Conservation (phyloP, 1,140 invertebrate species). For the Drosophila leontia region DNA sequence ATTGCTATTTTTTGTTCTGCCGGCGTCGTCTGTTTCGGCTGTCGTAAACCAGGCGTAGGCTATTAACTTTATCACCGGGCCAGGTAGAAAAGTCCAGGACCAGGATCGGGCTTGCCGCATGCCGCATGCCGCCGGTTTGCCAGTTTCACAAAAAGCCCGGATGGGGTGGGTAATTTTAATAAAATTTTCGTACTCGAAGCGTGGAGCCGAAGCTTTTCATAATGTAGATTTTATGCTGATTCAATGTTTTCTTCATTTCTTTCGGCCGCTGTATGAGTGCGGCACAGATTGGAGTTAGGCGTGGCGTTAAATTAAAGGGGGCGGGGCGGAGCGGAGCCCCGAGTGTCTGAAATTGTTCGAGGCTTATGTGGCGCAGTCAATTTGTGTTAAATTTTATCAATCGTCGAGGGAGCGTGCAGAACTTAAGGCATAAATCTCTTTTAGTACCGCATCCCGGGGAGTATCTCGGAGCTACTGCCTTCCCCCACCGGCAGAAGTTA, state of each 20-base stretch:
- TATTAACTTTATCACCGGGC: slow-evolving; percentile 63
- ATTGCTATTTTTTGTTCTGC: slow-evolving; percentile 32
- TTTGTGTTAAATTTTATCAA: slow-evolving; percentile 56
- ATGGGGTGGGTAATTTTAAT: slow-evolving; percentile 56
- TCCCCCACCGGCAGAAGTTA: slow-evolving; percentile 39
- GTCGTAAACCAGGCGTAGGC: slow-evolving; percentile 67
- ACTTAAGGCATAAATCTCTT: slow-evolving; percentile 57
- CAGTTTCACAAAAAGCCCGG: slow-evolving; percentile 30
- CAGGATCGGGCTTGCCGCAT: slow-evolving; percentile 28
- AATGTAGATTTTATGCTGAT: slow-evolving; percentile 69
- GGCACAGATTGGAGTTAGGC: slow-evolving; percentile 57
- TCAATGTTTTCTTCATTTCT: slow-evolving; percentile 58
- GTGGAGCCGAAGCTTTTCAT: slow-evolving; percentile 59
- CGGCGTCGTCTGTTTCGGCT: slow-evolving; percentile 31
- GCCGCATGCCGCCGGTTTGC: slow-evolving; percentile 19
- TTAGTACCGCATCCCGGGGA: slow-evolving; percentile 18
- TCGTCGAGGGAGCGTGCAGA: slow-evolving; percentile 43
- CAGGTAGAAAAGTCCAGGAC: slow-evolving; percentile 44
- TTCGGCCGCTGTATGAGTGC: slow-evolving; percentile 25
- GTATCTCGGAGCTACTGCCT: slow-evolving; percentile 14
- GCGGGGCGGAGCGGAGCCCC: not conserved
- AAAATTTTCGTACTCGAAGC: slow-evolving; percentile 64
- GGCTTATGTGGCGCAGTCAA: slow-evolving; percentile 50
- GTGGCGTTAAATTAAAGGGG: slow-evolving; percentile 57
- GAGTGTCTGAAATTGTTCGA: slow-evolving; percentile 21